phyloP scores from a whole-genome alignment of 2,797 vertebrate species.

The Nothura maculosa region DNA sequence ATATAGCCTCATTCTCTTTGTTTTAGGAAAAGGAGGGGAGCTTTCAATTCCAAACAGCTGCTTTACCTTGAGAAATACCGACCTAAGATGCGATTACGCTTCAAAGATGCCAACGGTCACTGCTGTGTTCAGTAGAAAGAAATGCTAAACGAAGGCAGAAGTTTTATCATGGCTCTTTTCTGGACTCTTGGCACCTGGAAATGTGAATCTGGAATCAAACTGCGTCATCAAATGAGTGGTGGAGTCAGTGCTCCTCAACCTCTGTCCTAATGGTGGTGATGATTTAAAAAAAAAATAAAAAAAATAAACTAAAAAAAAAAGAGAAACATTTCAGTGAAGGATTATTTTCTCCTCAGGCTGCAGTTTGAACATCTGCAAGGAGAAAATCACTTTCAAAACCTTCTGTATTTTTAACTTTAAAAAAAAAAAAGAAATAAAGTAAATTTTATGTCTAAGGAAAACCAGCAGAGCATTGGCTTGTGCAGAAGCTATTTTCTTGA shows the following conservation, averaged over 20 bases:
- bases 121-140: constrained; percentile 94
- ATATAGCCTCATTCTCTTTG: constrained; percentile 36
- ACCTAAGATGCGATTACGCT: constrained; percentile 97
- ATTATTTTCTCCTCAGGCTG: constrained; percentile 79
- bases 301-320: constrained; percentile 28
- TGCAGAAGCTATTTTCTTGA: constrained; percentile 56
- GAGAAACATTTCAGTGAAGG: constrained; percentile 82
- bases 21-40: constrained; percentile 97
- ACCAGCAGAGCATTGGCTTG: constrained; percentile 79
- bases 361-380: constrained; percentile 74
- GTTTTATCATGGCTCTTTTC: constrained; percentile 74
- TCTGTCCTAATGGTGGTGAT: constrained; percentile 76
- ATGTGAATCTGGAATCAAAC: constrained; percentile 85
- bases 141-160: constrained; percentile 62
- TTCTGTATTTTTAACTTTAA: constrained; percentile 81
- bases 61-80: constrained; percentile 99
- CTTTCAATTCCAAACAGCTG: constrained; percentile 99
- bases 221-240: constrained; percentile 71
- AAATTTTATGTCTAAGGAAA: constrained; percentile 80
- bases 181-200: constrained; percentile 86
- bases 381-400: constrained; percentile 76
- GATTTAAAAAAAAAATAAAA: constrained; percentile 71
- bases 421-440: constrained; percentile 73
- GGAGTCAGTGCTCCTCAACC: constrained; percentile 75
- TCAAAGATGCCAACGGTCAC: constrained; percentile 95